Evolutionary conservation across 1,140 invertebrate genomes (phyloP), one percentile per base, ranked within the genome.

Genomic region (Linepithema humile): DNA sequence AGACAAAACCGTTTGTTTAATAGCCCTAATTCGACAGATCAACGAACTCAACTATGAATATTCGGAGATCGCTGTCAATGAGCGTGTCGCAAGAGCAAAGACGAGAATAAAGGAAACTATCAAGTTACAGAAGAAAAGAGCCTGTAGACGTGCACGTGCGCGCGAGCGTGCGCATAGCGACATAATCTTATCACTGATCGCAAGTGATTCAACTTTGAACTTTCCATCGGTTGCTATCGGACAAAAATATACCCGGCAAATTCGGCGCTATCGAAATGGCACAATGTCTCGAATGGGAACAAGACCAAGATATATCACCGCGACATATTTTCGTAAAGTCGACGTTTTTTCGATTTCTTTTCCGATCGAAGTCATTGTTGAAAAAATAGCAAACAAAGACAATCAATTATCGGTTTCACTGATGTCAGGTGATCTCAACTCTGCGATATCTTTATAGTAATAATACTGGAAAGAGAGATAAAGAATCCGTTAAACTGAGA

Each of bases 131-230:
- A 59, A 84, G 55, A 77, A 53, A 23, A 26, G 64, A 72, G 23
- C 29, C 6, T 10, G 59, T 23, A 12, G 20, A 50, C 29, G 26
- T 69, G 74, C 74, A 78, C 84, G 45, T 69, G 78, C 55, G 55
- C 84, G 48, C 75, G 78, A 67, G 70, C 78, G 73, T 84, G 50
- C 74, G 69, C 62, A 74, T 69, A 72, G 59, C 73, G 48, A 75
- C 72, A 74, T 73, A 88, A 86, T 87, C 80, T 88, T 88, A 88
- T 88, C 86, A 55, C 10, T 50, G 86, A 88, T 88, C 83, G 70
- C 40, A 67, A 67, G 50, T 73, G 82, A 78, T 86, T 88, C 86
- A 88, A 88, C 85, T 88, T 88, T 88, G 86, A 88, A 88, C 85
- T 88, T 86, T 87, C 17, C 40, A 43, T 82, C 72, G 65, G 48